Conservation (phyloP, 2,888 invertebrate species). For the Rhodophaea formosa region DNA sequence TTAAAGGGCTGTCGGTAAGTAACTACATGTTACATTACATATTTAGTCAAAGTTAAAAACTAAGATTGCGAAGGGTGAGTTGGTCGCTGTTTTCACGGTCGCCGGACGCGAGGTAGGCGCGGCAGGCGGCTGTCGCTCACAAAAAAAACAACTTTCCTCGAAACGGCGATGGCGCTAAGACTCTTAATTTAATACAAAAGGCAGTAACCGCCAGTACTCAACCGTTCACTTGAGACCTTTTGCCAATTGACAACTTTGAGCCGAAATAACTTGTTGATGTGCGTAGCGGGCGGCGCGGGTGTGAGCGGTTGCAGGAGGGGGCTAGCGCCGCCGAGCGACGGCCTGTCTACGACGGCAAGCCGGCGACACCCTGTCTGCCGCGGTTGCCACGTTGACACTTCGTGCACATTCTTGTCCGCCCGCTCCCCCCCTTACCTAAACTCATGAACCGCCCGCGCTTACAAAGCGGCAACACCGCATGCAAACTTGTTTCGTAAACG, state of each 20-base stretch:
- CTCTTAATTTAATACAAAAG: constrained; percentile 42
- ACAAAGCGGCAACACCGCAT: constrained; percentile 79
- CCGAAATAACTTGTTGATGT: constrained; percentile 81
- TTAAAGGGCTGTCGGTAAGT: no score
- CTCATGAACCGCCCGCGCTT: constrained; percentile 71
- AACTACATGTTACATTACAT: no score
- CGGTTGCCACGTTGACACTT: constrained; percentile 87
- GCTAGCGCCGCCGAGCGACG: constrained; percentile 84
- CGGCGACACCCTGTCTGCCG: constrained; percentile 97
- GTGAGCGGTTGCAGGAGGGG: constrained; percentile 59
- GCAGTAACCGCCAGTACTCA: constrained; percentile 49
- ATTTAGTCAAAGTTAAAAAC: background rate
- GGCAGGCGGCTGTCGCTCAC: constrained; percentile 63
- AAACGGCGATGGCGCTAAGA: constrained; percentile 79
- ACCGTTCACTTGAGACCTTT: constrained; percentile 60
- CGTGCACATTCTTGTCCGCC: constrained; percentile 78
- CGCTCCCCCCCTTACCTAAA: constrained; percentile 59
- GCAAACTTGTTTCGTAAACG: constrained; percentile 88
- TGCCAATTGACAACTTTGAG: constrained; percentile 50
- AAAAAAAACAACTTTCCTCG: constrained; percentile 79
- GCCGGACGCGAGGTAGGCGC: constrained; percentile 66
- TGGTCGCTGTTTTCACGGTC: constrained; percentile 70
- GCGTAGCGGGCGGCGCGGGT: constrained; percentile 64
- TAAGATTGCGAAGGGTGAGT: constrained; percentile 39
- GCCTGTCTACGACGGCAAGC: constrained; percentile 89